Evolutionary conservation across 2,888 invertebrate genomes (phyloP).

Genomic region (Gandaritis pyraliata): DNA sequence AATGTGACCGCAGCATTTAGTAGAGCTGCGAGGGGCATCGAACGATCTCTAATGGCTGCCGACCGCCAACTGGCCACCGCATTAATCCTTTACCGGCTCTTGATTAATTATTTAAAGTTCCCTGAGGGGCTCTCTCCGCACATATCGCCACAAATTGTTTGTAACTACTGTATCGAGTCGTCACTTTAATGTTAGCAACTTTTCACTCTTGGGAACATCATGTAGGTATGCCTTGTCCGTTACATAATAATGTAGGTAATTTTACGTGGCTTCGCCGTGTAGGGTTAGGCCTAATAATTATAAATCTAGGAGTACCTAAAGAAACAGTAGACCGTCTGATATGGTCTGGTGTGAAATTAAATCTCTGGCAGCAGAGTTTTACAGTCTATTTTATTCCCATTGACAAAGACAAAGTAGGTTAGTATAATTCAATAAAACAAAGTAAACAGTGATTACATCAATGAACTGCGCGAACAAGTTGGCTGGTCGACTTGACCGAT

Average conservation of each 20-base stretch:
- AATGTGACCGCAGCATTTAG: conserved; percentile 78
- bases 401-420: no score
- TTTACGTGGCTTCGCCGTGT: no score
- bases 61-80: conserved; percentile 82
- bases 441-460: conserved; percentile 65
- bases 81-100: conserved; percentile 82
- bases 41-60: conserved; percentile 80
- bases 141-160: conserved; percentile 63
- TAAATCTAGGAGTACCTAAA: no score
- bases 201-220: conserved; percentile 23
- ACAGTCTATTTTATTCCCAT: no score
- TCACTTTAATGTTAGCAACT: conserved; percentile 34
- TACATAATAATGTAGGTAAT: not conserved
- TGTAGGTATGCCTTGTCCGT: conserved; percentile 3
- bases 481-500: conserved; percentile 77
- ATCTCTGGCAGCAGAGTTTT: no score
- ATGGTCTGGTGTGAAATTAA: no score
- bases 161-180: conserved; percentile 47
- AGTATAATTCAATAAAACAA: conserved; percentile 59
- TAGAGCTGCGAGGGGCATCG: conserved; percentile 66
- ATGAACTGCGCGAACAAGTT: conserved; percentile 68
- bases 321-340: no score
- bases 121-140: conserved; percentile 61
- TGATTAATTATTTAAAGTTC: conserved; percentile 83
- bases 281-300: no score